Base-by-base conservation (phyloP, 2,113 vertebrate species). In the Lophura nycthemera region DNA sequence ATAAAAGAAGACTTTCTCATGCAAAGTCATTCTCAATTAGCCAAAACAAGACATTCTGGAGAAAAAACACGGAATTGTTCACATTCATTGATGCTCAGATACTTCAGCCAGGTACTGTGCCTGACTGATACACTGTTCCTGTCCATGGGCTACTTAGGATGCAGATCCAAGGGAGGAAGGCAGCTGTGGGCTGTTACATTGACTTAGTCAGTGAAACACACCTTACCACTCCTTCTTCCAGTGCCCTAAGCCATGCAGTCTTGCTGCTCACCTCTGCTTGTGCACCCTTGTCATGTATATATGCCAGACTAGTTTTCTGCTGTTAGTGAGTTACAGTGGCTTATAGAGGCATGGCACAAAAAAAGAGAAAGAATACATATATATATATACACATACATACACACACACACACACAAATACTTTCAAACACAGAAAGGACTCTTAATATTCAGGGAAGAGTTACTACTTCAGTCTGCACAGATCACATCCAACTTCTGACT, bases 1-100 rank as follows among this genome's bases (percentile, higher is more conserved):
- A 67, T 17, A 17, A 63, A 67, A 38, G 38, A 38, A 10, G 38
- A 38, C 13, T 13, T 84, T 40, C 63, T 30, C 45, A 70, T 3
- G 45, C 79, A 93, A 85, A 87, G 18, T 75, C 63, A 93, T 27
- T n/a, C n/a, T 79, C 75, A 19, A 72, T 87, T 93, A 84, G 50
- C 32, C 59, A 89, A 90, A 84, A 7, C 8, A 89, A 86, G n/a
- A 89, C n/a, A 65, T n/a, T 30, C 42, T 69, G 24, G 40, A 40
- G 40, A 42, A 43, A 50, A 50, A 75, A 73, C 3, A 66, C 8
- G 2, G 13, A 65, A 56, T 54, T 69, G 24, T 72, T 79, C 48
- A 38, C 20, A 18, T 2, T 1, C 4, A 56, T 34, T 75, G 34
- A 13, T 61, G 48, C 48, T 85, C 71, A 61, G 61, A 40, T 20